Evolutionary conservation across 2,113 vertebrate genomes (phyloP).

Genomic region (Sciurus niger): DNA sequence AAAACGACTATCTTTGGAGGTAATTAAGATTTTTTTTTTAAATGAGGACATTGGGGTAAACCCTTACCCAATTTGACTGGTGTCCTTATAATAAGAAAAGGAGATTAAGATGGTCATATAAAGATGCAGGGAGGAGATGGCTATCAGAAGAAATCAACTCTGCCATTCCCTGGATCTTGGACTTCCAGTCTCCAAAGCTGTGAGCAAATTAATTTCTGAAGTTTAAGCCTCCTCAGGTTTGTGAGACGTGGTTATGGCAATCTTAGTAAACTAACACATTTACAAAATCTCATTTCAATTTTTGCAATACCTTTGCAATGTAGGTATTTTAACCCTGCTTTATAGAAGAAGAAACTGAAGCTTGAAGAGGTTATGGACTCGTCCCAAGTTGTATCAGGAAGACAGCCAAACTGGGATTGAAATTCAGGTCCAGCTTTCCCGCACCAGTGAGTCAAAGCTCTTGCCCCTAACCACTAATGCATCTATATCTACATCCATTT

Average conservation of each 20-base stretch:
- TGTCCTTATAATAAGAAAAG: not conserved
- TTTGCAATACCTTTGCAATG: not conserved
- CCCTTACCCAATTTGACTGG: not conserved
- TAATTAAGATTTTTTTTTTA: not conserved
- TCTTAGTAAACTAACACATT: not conserved
- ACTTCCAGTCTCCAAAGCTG: not conserved
- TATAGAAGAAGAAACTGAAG: not conserved
- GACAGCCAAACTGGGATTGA: not conserved
- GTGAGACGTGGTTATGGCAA: not conserved
- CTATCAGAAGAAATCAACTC: not conserved
- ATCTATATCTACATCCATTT: not conserved
- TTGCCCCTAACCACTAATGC: not conserved
- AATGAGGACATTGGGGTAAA: too few species aligned
- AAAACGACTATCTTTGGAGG: not conserved
- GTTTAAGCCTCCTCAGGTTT: too few species aligned
- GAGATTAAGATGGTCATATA: not conserved
- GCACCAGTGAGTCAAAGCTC: not conserved
- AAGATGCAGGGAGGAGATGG: not conserved
- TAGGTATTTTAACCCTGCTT: not conserved
- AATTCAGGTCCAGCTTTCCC: not conserved
- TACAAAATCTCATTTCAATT: not conserved
- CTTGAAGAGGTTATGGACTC: not conserved
- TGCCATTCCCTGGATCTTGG: not conserved
- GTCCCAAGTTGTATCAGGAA: not conserved
- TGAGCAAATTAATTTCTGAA: not conserved